Conservation (phyloP, 2,113 vertebrate genomes). For the Camarhynchus parvulus region DNA sequence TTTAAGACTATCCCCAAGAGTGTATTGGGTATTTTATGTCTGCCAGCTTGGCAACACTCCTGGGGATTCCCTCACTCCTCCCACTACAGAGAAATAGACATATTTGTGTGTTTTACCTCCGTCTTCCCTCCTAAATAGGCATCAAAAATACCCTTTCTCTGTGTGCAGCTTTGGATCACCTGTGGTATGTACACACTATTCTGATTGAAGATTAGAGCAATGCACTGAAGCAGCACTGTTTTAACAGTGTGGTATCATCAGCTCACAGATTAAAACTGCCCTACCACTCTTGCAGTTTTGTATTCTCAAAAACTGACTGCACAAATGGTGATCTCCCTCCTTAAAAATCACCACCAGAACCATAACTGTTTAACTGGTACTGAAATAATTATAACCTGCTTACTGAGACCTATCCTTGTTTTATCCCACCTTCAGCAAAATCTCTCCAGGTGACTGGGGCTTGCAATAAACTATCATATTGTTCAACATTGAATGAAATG, state of each 20-base stretch:
- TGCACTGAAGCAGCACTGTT: background rate
- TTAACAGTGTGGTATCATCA: background rate
- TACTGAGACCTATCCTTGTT: background rate
- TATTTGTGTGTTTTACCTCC: background rate
- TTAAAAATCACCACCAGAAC: background rate
- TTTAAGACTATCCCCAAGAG: background rate
- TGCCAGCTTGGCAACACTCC: background rate
- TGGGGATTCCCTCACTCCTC: background rate
- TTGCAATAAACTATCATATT: background rate
- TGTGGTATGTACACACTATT: background rate
- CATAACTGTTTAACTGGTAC: background rate
- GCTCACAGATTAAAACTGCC: background rate
- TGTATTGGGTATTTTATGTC: background rate
- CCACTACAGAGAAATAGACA: background rate
- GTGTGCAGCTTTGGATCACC: background rate
- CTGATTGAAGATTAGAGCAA: background rate
- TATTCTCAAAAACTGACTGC: background rate
- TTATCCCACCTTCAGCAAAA: constrained; percentile 5
- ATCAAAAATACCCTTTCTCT: background rate
- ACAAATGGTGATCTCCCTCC: background rate
- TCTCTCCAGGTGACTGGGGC: background rate
- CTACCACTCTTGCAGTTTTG: background rate
- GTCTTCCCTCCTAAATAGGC: background rate
- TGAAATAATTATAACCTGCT: background rate
- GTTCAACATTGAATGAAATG: background rate